Conservation (phyloP, 2,113 vertebrate species). For the Petrocephalus zakoni region DNA sequence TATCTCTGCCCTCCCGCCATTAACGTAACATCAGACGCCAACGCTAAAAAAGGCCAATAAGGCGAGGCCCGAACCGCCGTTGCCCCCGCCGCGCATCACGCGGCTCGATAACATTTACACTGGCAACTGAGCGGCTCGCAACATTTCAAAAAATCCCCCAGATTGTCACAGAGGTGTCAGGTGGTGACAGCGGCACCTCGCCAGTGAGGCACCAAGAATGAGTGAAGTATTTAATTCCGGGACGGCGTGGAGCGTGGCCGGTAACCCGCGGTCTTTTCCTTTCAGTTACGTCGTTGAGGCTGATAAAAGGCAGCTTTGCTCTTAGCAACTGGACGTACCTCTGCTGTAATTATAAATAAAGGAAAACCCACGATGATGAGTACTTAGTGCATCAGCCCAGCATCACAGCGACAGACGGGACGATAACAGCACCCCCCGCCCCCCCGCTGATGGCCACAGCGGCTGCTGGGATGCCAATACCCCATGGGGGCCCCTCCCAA, state of each 20-base stretch:
- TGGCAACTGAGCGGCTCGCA: neutral
- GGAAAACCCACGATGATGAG: neutral
- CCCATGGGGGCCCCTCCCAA: neutral
- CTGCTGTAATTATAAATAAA: slow-evolving; percentile 8
- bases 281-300: neutral
- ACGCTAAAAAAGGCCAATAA: neutral
- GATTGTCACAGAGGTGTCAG: neutral
- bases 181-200: neutral
- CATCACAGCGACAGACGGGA: neutral
- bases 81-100: neutral
- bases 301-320: neutral
- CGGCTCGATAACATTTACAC: neutral
- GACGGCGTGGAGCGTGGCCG: neutral
- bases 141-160: neutral
- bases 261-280: neutral
- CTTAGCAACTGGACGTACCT: neutral
- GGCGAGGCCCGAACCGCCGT: neutral
- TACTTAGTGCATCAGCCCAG: slow-evolving; percentile 1
- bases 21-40: neutral
- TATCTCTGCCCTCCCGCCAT: neutral
- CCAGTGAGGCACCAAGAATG: neutral
- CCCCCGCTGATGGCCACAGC: neutral
- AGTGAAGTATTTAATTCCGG: neutral
- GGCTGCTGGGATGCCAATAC: neutral
- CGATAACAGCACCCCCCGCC: neutral